Percentiles rank a stretch among this genome's conserved stretches.
phyloP scores from a whole-genome alignment of 2,113 vertebrate species.

The Scartelaos histophorus region DNA sequence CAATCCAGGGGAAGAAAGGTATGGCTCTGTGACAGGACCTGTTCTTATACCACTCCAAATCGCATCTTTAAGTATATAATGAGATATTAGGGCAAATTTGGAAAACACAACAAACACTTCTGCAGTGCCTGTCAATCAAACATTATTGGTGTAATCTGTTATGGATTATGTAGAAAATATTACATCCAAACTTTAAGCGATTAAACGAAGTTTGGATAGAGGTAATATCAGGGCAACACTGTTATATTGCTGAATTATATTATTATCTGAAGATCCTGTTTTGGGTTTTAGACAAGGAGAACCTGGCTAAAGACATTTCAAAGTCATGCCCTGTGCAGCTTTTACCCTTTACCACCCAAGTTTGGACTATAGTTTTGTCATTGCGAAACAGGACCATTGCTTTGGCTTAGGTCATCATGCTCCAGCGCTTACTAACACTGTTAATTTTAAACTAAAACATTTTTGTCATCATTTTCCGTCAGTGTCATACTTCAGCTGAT shows the following conservation, averaged over 20 bases:
- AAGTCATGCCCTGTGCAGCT: neutral
- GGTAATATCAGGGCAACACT: slow-evolving; percentile 16
- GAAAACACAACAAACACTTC: slow-evolving; percentile 21
- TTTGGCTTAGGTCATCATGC: neutral
- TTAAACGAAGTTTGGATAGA: neutral
- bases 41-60: slow-evolving; percentile 36
- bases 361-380: neutral
- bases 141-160: slow-evolving; percentile 11
- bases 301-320: neutral
- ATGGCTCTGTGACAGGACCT: slow-evolving; percentile 48
- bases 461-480: too few species aligned
- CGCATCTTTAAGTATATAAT: slow-evolving; percentile 42
- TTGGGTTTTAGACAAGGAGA: neutral
- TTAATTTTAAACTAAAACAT: too few species aligned
- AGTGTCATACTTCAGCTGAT: too few species aligned
- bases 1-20: slow-evolving; percentile 34
- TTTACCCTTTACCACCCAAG: neutral
- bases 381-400: neutral
- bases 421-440: too few species aligned
- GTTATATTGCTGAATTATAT: neutral
- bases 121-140: slow-evolving; percentile 47
- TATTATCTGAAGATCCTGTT: neutral
- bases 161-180: slow-evolving; percentile 2
- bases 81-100: slow-evolving; percentile 31
- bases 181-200: neutral